Base-by-base conservation (phyloP, 2,888 invertebrate species). In the Acholoe squamosa region DNA sequence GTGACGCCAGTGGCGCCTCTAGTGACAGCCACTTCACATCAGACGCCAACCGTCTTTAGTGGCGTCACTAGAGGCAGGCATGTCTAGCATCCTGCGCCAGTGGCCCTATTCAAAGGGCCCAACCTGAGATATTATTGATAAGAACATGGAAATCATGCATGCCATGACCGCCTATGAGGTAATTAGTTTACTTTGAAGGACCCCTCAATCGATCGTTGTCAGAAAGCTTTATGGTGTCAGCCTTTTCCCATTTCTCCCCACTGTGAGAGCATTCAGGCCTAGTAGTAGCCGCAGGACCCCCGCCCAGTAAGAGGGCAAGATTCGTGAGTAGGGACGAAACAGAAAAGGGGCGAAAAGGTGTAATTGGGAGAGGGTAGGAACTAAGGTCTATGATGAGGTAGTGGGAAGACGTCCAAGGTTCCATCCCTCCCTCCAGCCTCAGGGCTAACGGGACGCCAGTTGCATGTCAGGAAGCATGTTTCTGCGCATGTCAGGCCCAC, bases 121-220 rank as follows among this genome's bases (percentile, higher is more conserved):
- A 71, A 71, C 71, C 71, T 71, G 28, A 71, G 71, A 71, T 71
- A 71, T 71, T 71, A 71, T 71, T 71, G 71, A 71, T 71, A 71
- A 71, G 71, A 71, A 71, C 71, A 71, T 71, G 71, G 71, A 71
- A 71, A n/a, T 71, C 71, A 71, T 71, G 71, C 71, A 71, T 71
- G 71, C 71, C 19, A 71, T 28, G 71, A 22, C 71, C 28, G 28
- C 71, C 28, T 71, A 71, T 71, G 71, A 71, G 71, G 71, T 71
- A 71, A 71, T 71, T 71, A 71, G 71, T 28, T 71, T 25, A 28
- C 71, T 71, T 71, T 71, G 71, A 71, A 71, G 31, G 25, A 28
- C 12, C 28, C 28, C 67, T 71, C 28, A 71, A 71, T 71, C 71
- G 71, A 71, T 71, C 28, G 71, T 61, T 25, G 71, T 71, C 28